Base-by-base conservation (phyloP, 1,140 invertebrate genomes). In the Manduca sexta region DNA sequence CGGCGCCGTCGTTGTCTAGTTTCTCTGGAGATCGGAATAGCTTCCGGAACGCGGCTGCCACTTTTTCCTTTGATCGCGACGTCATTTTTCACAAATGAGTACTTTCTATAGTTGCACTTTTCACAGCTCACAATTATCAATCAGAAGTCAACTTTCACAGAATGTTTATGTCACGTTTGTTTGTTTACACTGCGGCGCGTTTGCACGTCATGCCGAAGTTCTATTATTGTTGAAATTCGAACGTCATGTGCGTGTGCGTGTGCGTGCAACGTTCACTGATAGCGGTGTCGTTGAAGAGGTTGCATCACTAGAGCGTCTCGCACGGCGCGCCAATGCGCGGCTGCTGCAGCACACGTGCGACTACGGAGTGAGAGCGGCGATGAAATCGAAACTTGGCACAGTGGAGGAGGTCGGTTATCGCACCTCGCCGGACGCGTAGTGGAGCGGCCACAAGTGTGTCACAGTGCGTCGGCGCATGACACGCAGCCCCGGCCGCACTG, bases 1-100 rank as follows among this genome's bases (percentile, higher is more conserved):
- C 84, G 10, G 87, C 89, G 14, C 87, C 90, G 38, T 91, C 89
- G 16, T 89, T 88, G 14, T 91, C 89, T 16, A 90, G 86, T 65
- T 91, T 93, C 63, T 89, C 90, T 6, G 90, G 90, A 17, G 90
- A 88, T 51, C 90, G 90, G 72, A 94, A 94, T 46, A 94, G 81
- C 79, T 93, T 93, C 53, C 92, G 86, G 71, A 94, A 91, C 17
- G 92, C 93, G 15, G 92, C 91, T 3, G 92, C 90, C 26, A 94
- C 91, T 67, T 86, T 86, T 62, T 90, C 89, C 74, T 92, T 93
- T 3, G 92, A 92, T 49, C 92, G 89, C 49, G 91, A 92, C 55
- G 91, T 90, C 92, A 93, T 93, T 39, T 69, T 76, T 49, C 63
- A 72, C 67, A 55, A 45, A 41, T 60, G 53, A 18, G 58, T 47